Percentiles rank a stretch among this genome's conserved stretches.
These are phyloP conservation scores for Eulemur mongoz DNA, from an alignment of 2,797 vertebrate species.

Conservation along the genomic window DNA sequence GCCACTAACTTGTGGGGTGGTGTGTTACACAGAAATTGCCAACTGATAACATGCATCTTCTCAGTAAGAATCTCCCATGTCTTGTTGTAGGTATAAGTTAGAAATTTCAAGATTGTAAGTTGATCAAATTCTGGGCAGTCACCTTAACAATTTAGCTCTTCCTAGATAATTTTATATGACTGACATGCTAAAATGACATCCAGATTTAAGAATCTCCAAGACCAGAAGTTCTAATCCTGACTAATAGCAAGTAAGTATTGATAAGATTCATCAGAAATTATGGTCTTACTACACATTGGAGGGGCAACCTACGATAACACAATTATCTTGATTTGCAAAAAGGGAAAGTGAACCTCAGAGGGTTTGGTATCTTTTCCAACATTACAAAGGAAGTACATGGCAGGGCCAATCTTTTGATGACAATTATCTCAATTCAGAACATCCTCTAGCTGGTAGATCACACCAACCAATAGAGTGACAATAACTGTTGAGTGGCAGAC, in stretches of 20 bases:
- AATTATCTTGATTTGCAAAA: neutral
- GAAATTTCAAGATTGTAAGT: neutral
- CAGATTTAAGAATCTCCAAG: neutral
- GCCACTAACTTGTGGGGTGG: neutral
- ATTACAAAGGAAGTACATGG: neutral
- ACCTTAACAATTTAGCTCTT: neutral
- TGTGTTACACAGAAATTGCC: neutral
- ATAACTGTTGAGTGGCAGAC: neutral
- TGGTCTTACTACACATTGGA: neutral
- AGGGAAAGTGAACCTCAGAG: neutral
- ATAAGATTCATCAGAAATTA: neutral
- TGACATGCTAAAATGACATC: neutral
- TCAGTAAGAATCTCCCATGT: neutral
- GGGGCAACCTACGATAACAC: neutral
- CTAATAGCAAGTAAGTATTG: neutral
- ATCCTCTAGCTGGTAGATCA: neutral
- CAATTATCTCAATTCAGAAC: neutral
- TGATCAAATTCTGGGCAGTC: neutral
- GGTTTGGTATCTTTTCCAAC: neutral
- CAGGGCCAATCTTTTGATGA: neutral
- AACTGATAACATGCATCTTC: neutral
- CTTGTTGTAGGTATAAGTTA: neutral
- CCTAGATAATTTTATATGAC: neutral
- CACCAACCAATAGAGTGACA: neutral
- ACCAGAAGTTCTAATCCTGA: neutral